Conservation (phyloP, 1,140 invertebrate species). For the Hylaeus volcanicus region DNA sequence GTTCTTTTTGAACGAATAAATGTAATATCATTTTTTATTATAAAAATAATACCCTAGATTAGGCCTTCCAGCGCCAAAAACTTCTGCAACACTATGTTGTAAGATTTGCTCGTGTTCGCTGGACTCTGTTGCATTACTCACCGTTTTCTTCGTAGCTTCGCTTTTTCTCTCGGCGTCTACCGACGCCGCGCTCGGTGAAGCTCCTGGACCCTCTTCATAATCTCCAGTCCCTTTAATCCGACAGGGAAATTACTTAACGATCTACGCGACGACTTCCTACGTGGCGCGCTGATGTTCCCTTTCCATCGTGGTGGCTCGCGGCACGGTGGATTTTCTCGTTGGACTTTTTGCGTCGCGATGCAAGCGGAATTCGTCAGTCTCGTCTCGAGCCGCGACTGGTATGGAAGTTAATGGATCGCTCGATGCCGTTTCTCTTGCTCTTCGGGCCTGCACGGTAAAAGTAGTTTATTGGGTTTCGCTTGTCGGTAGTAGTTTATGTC, state of each 20-base stretch:
- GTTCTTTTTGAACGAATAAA: too few relatives aligned
- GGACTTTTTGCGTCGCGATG: constrained; percentile 14
- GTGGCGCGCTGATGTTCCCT: neutral
- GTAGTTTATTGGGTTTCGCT: neutral
- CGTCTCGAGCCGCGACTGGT: neutral
- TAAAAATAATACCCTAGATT: too few relatives aligned
- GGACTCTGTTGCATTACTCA: neutral
- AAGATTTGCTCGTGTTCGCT: too few relatives aligned
- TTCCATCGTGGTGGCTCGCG: constrained; percentile 1
- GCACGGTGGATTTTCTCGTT: neutral
- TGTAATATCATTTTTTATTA: too few relatives aligned
- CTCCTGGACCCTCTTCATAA: constrained; percentile 20
- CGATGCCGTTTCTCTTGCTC: neutral
- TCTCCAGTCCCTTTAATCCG: constrained; percentile 42
- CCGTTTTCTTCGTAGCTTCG: constrained; percentile 5
- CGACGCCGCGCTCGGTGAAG: constrained; percentile 1
- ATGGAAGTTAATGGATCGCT: neutral
- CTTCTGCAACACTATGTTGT: too few relatives aligned
- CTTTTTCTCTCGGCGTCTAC: neutral
- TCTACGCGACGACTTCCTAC: constrained; percentile 29
- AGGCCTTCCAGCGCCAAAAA: too few relatives aligned
- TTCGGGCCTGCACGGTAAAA: neutral
- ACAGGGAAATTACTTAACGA: constrained; percentile 59
- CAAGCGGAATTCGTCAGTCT: neutral
- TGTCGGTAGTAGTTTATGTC: neutral